Conservation (phyloP, 2,888 invertebrate species). For the Drosophila flavopinicola region DNA sequence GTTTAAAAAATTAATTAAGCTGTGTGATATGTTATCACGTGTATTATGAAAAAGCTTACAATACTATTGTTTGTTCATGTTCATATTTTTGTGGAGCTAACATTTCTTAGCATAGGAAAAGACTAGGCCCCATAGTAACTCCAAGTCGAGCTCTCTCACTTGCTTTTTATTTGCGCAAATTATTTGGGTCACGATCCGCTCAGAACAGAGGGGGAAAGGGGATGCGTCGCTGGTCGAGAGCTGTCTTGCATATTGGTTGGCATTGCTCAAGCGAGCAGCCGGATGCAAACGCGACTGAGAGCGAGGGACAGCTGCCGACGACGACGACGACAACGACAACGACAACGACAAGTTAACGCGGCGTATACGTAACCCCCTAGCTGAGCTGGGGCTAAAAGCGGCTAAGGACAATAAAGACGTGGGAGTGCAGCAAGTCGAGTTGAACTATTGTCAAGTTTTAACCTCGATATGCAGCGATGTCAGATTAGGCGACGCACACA, state of each 20-base stretch:
- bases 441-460: slow-evolving; percentile 79
- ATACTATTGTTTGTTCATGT: too few species aligned
- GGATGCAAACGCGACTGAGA: slow-evolving; percentile 7
- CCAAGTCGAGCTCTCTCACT: neutral
- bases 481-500: slow-evolving; percentile 63
- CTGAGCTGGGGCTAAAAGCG: slow-evolving; percentile 42
- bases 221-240: slow-evolving; percentile 24
- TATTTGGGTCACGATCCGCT: slow-evolving; percentile 77
- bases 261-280: slow-evolving; percentile 11
- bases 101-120: too few species aligned
- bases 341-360: slow-evolving; percentile 53
- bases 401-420: slow-evolving; percentile 64
- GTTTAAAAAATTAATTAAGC: too few species aligned
- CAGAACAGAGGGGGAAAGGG: slow-evolving; percentile 1
- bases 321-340: slow-evolving; percentile 9
- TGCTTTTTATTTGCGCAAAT: slow-evolving; percentile 62
- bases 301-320: slow-evolving; percentile 7
- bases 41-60: too few species aligned
- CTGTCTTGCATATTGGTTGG: slow-evolving; percentile 42
- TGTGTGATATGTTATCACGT: too few species aligned
- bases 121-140: too few species aligned
- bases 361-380: slow-evolving; percentile 62
- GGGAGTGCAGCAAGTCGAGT: slow-evolving; percentile 74
- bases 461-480: slow-evolving; percentile 80
- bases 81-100: too few species aligned